Evolutionary conservation across 2,113 vertebrate genomes (phyloP).

Genomic region (Mixornis gularis): DNA sequence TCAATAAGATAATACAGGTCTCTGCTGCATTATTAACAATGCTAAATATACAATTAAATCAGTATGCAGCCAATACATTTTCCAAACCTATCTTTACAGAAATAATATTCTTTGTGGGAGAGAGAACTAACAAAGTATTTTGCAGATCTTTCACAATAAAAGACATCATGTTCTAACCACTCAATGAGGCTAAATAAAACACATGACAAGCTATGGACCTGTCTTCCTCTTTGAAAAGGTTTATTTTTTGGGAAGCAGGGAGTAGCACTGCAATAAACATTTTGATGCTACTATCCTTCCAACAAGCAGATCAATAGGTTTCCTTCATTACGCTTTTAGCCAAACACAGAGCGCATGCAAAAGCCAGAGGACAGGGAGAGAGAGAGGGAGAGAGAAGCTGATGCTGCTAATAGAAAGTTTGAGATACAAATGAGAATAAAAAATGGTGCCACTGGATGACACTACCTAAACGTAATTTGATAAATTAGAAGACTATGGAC

Average conservation of each 20-base stretch:
- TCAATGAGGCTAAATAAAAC: neutral
- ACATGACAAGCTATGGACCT: neutral
- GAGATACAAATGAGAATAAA: constrained; percentile 7
- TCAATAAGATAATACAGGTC: neutral
- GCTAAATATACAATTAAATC: neutral
- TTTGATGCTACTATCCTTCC: neutral
- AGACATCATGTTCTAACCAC: neutral
- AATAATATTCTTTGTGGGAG: neutral
- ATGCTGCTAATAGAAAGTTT: neutral
- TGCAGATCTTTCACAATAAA: neutral
- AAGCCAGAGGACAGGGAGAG: neutral
- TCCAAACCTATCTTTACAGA: neutral
- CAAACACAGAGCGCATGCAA: constrained; percentile 52
- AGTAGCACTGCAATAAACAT: neutral
- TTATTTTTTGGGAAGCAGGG: neutral
- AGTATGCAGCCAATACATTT: neutral
- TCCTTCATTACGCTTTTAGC: constrained; percentile 58
- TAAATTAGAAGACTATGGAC: neutral
- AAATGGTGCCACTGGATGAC: neutral
- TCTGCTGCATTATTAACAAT: neutral
- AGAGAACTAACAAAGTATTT: neutral
- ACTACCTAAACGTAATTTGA: neutral
- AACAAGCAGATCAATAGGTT: constrained; percentile 3
- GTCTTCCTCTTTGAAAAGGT: neutral
- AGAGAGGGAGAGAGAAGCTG: neutral